A percentile compares a stretch with the other conserved stretches of the same genome.
These are phyloP conservation scores for Scalopus aquaticus DNA, from an alignment of 2,113 vertebrate genomes.

Conservation along the genomic window DNA sequence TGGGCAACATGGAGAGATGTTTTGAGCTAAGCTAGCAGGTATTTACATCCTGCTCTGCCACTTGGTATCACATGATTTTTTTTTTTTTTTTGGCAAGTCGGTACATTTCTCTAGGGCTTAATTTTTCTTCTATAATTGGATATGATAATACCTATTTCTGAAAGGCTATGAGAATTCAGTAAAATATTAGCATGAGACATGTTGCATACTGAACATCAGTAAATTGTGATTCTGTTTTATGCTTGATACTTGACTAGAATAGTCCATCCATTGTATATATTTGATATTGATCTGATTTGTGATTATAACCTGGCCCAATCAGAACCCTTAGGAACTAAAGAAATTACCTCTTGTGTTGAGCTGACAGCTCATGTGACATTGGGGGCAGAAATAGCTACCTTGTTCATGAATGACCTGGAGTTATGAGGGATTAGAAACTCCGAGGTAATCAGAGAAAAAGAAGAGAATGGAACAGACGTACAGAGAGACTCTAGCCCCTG, in stretches of 20 bases:
- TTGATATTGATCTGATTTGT: neutral
- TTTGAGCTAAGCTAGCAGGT: neutral
- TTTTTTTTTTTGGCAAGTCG: neutral
- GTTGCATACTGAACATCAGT: neutral
- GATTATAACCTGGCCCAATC: neutral
- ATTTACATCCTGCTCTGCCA: neutral
- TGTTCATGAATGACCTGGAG: neutral
- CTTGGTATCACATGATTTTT: neutral
- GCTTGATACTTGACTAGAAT: neutral
- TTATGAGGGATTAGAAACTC: slow-evolving; percentile 33
- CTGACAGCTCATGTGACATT: neutral
- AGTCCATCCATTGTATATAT: neutral
- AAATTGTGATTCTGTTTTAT: neutral
- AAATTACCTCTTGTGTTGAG: neutral
- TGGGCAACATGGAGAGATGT: neutral
- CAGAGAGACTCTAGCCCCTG: neutral
- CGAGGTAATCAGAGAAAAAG: neutral
- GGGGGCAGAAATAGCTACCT: neutral
- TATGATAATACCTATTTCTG: neutral
- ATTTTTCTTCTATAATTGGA: neutral
- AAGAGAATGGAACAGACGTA: neutral
- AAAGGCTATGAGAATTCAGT: neutral
- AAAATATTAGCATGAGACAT: neutral
- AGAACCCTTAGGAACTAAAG: neutral
- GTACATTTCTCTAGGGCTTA: neutral